Evolutionary conservation across 2,888 invertebrate genomes (phyloP), one percentile per base, ranked within the genome.

Genomic region (Thereva nobilitata): DNA sequence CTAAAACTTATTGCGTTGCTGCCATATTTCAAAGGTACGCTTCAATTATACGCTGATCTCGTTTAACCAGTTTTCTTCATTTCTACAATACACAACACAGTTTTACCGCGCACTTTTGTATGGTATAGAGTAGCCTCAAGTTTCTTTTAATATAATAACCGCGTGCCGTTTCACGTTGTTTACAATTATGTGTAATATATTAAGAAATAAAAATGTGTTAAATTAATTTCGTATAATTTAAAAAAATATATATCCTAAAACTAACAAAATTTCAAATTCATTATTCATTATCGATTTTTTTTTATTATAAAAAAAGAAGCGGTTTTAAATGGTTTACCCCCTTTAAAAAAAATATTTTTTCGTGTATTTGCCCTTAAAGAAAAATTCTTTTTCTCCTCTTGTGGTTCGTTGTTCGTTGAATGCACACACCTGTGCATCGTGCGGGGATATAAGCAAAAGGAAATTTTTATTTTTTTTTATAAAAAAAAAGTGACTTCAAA

Each of bases 1-100:
- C 1, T 41, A 45, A 64, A 34, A 47, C 55, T 35, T 35, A 56
- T 78, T 80, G 83, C 84, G 82, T 82, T 82, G 84, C 84, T 84
- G 84, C 83, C 84, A 83, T 38, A 64, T 68, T 68, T 68, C 56
- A 10, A 49, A 63, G 54, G 52, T 67, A 68, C 70, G 68, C 70
- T 68, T 66, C 63, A 70, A 70, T 70, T 68, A 68, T 64, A 66
- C 56, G 53, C 59, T 63, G 65, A 56, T 52, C 53, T 52, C 54
- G 70, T 69, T 69, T 71, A 67, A 68, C 68, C 70, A 70, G 70
- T 70, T 70, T 69, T 56, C 67, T 59, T 67, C 64, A 67, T 67
- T 66, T 68, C 68, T 45, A 71, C 70, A 66, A 66, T 64, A 67
- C 65, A 67, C 67, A 66, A 69, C 68, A 70, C 69, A 68, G 67